Base-by-base conservation (phyloP, 2,888 invertebrate species). In the Apantesis nais region DNA sequence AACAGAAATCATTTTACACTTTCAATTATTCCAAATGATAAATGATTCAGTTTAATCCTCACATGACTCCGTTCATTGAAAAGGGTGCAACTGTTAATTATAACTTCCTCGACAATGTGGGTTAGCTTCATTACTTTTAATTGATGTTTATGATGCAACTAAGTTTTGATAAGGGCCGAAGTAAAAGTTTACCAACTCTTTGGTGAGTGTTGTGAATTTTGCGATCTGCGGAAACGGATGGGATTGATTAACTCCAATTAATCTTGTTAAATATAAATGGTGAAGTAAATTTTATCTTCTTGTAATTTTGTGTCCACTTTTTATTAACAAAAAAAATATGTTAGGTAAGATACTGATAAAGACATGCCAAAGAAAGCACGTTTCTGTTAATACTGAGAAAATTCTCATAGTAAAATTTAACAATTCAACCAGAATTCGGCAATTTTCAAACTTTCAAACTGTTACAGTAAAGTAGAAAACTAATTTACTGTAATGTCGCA, bases 91-190 rank as follows among this genome's bases (percentile, higher is more conserved):
- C 75, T 64, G 75, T 83, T 85, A 88, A 91, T 87, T 90, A 90
- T 90, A 90, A 90, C 88, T 79, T 87, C 78, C 78, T 80, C 78
- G 60, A 71, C 80, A 79, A 88, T 89, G 85, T 89, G 90, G 88
- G 83, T 73, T 85, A 78, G 68, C 70, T 84, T 87, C 81, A 88
- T 92, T 90, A 86, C 85, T 87, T 83, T 89, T 90, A 92, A 93
- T 93, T 92, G 88, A 83, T 78, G 85, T 89, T 90, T 88, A 92
- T 89, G 86, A 85, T 78, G 74, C 76, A 75, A 78, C 83, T 87
- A 80, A 88, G 90, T 89, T 78, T 58, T 79, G 82, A 81, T 85
- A 81, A 79, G 74, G 79, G 75, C 68, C 68, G 31, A 39, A 79
- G 70, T 71, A 76, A 74, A 74, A 78, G 78, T 81, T 16, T 72